Conservation (phyloP, 2,888 invertebrate species). For the Orthosia gracilis region DNA sequence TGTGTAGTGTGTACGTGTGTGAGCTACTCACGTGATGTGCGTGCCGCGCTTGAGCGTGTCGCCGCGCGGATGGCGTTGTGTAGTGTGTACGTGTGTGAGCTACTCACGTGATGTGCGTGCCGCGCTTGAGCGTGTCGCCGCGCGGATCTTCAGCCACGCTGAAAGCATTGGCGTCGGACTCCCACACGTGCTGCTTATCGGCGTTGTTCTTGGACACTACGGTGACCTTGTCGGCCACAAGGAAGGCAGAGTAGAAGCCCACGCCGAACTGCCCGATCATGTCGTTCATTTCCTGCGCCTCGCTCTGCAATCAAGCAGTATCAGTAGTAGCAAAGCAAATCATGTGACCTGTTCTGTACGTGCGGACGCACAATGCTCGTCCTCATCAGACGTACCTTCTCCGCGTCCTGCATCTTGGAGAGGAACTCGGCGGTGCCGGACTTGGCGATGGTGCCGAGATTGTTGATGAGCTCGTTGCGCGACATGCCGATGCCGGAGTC, state of each 20-base stretch:
- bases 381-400: slow-evolving; percentile 72
- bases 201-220: slow-evolving; percentile 99
- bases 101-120: slow-evolving; percentile 95
- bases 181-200: slow-evolving; percentile 99
- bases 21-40: background rate
- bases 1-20: background rate
- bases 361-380: background rate
- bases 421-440: slow-evolving; percentile 99
- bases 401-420: slow-evolving; percentile 95
- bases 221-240: slow-evolving; percentile 98
- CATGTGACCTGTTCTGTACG: background rate
- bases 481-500: slow-evolving; percentile 99
- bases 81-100: background rate
- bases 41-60: too few species aligned
- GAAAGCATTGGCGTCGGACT: slow-evolving; percentile 98
- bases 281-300: slow-evolving; percentile 96
- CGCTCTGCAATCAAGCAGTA: slow-evolving; percentile 71
- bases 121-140: slow-evolving; percentile 97
- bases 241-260: slow-evolving; percentile 99
- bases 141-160: slow-evolving; percentile 98
- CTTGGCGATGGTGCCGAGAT: slow-evolving; percentile 99
- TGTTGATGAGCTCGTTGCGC: slow-evolving; percentile 97
- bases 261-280: slow-evolving; percentile 99
- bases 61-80: background rate
- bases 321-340: too few species aligned